Conservation (phyloP, 2,888 invertebrate genomes). For the Heliconius ethilla region DNA sequence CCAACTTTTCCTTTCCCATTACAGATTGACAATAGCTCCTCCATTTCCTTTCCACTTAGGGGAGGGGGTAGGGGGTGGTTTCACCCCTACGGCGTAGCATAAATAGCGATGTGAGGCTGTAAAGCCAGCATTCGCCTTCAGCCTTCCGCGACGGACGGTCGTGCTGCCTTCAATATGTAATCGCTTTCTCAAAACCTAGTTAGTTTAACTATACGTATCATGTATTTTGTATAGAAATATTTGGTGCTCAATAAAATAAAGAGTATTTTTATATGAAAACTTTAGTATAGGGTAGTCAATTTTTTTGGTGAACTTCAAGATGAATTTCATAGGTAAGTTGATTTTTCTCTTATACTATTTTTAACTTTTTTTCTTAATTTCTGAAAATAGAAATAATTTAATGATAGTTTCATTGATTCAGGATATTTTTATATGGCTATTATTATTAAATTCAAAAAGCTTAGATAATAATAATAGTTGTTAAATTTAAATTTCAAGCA, state of each 20-base stretch:
- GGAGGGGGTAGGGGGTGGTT: conserved; percentile 51
- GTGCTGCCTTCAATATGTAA: conserved; percentile 65
- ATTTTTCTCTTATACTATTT: neutral
- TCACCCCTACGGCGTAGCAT: conserved; percentile 56
- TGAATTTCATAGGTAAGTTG: conserved; percentile 78
- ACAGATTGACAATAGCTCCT: conserved; percentile 72
- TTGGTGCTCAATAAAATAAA: conserved; percentile 73
- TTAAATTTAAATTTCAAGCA: neutral
- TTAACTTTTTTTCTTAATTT: neutral
- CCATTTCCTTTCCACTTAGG: conserved; percentile 73
- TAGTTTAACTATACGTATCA: conserved; percentile 75
- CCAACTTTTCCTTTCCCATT: conserved; percentile 75
- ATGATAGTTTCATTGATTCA: neutral
- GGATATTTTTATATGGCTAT: neutral
- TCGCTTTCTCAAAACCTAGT: conserved; percentile 57
- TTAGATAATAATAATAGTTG: neutral
- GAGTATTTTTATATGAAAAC: conserved; percentile 71
- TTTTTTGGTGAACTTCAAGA: conserved; percentile 54
- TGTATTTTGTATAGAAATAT: conserved; percentile 67
- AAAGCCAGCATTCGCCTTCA: conserved; percentile 64
- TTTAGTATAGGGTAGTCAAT: conserved; percentile 58
- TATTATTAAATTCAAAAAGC: no score
- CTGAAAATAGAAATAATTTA: no score
- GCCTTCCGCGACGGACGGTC: conserved; percentile 62
- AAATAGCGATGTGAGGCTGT: conserved; percentile 55